Base-by-base conservation (phyloP, 2,797 vertebrate genomes). In the Darevskia nairensis region DNA sequence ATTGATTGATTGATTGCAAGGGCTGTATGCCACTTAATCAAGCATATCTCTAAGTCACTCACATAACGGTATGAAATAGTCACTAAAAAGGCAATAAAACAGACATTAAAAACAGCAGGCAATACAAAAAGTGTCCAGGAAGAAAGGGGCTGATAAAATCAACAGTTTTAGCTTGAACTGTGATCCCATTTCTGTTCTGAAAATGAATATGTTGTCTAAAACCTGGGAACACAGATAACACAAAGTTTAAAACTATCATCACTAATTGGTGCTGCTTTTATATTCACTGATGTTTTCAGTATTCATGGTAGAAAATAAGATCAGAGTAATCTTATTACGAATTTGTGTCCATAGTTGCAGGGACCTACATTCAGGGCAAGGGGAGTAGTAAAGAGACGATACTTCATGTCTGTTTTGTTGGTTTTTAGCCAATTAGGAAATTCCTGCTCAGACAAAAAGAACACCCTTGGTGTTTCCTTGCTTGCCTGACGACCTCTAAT, bases 291-390 rank as follows among this genome's bases (percentile, higher is more conserved):
- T 80, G 69, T 41, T 86, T 78, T 32, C 86, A 82, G 23, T 61
- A 44, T 79, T 41, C 39, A 39, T n/a, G 35, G 46, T 25, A 75
- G 23, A 64, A 85, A 90, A 68, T 23, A 46, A 69, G 79, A 74
- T 72, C 72, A 78, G 41, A 78, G n/a, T 78, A 88, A 88, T 61
- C 71, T 82, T 89, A 86, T n/a, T 69, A 87, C 23, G 82, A 87
- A 29, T 72, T 83, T 59, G n/a, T 84, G 10, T 79, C 85, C 0
- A 25, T 86, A 29, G n/a, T 1, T 82, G 29, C 76, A 27, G 5
- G 83, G 44, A 6, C 21, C n/a, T 61, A 44, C 0, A 55, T 89
- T 77, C 80, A 61, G 7, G 50, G 27, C 29, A 17, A 15, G 39
- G 13, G 41, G 11, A 69, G 46, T 23, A 84, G 35, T 35, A 85